phyloP scores from a whole-genome alignment of 2,797 vertebrate species.

The Jordanella pulchra region DNA sequence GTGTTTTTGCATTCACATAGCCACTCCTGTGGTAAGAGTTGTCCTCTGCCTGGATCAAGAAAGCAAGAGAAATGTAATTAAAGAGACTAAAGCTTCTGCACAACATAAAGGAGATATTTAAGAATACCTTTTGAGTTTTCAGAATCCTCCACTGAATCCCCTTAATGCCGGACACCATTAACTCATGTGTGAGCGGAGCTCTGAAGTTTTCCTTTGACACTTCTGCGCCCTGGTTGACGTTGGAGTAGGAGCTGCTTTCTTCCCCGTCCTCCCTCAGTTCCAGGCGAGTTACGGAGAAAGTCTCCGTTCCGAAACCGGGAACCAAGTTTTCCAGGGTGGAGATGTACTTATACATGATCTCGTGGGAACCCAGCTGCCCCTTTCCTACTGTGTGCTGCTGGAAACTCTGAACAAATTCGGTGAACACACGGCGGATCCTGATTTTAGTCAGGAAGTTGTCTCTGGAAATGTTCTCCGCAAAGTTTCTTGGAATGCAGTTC shows the following conservation, averaged over 20 bases:
- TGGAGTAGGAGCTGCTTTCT: conserved; percentile 59
- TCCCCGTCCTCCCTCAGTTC: conserved; percentile 70
- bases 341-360: conserved; percentile 91
- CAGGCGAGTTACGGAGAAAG: conserved; percentile 71
- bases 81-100: background rate
- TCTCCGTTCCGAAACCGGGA: conserved; percentile 81
- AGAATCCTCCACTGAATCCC: conserved; percentile 86
- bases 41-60: conserved; percentile 54
- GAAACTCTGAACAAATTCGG: conserved; percentile 84
- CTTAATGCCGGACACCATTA: conserved; percentile 80
- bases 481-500: conserved; percentile 89
- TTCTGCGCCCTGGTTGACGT: conserved; percentile 10
- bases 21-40: conserved; percentile 67
- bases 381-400: conserved; percentile 81
- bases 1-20: conserved; percentile 42
- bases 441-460: conserved; percentile 83
- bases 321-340: conserved; percentile 89
- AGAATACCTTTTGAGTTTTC: conserved; percentile 49
- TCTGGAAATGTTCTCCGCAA: conserved; percentile 82
- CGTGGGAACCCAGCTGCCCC: conserved; percentile 75
- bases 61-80: background rate
- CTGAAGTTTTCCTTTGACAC: conserved; percentile 33
- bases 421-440: conserved; percentile 84
- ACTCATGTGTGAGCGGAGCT: conserved; percentile 71
- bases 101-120: background rate